These are phyloP conservation scores for Lagopus leucura DNA, from an alignment of 2,113 vertebrate genomes.

Conservation along the genomic window DNA sequence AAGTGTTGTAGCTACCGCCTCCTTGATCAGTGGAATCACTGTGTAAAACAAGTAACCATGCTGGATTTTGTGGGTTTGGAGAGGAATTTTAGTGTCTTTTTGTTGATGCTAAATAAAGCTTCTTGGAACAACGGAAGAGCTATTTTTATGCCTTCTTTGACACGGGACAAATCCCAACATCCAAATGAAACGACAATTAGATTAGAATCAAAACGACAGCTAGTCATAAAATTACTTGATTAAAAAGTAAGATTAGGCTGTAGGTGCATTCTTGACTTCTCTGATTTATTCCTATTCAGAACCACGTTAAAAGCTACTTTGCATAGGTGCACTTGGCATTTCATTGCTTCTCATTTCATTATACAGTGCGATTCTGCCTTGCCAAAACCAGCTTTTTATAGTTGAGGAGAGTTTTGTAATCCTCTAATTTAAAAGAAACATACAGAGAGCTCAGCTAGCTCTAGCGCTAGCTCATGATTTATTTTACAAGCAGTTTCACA, in stretches of 20 bases:
- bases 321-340: slow-evolving; percentile 52
- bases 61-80: neutral
- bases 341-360: slow-evolving; percentile 60
- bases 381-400: slow-evolving; percentile 67
- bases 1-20: neutral
- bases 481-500: slow-evolving; percentile 77
- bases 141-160: neutral
- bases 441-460: slow-evolving; percentile 58
- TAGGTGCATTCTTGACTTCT: neutral
- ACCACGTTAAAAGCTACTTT: slow-evolving; percentile 42
- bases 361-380: slow-evolving; percentile 1
- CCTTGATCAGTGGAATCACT: neutral
- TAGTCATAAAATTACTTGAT: neutral
- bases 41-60: neutral
- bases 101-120: neutral
- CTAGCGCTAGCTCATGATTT: slow-evolving; percentile 67
- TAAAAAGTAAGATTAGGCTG: neutral
- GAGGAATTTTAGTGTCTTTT: neutral
- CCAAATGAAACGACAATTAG: neutral
- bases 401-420: slow-evolving; percentile 43
- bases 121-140: neutral
- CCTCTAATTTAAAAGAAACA: slow-evolving; percentile 67
- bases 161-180: neutral
- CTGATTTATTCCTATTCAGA: neutral
- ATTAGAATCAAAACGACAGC: neutral